These are phyloP conservation scores for Chymomyza caudatula DNA, from an alignment of 2,888 invertebrate species.

Conservation along the genomic window DNA sequence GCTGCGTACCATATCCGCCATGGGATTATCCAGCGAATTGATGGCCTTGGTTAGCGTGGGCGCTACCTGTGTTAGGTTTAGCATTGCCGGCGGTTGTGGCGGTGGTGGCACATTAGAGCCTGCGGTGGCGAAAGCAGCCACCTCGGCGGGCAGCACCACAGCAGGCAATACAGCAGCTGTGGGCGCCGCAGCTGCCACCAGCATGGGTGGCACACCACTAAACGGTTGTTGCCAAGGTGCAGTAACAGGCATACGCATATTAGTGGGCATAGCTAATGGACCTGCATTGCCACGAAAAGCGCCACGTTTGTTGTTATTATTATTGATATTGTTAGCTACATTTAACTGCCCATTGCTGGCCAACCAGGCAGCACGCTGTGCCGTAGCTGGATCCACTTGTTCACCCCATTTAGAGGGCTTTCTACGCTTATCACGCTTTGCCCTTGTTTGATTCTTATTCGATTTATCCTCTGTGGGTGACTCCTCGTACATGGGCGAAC, in stretches of 20 bases:
- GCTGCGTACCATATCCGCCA: conserved; percentile 85
- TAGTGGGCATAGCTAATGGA: conserved; percentile 27
- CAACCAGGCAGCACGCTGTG: conserved; percentile 47
- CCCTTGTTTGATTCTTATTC: background rate
- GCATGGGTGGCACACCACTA: conserved; percentile 30
- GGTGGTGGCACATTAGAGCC: conserved; percentile 44
- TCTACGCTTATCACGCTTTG: conserved; percentile 55
- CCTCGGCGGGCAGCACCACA: background rate
- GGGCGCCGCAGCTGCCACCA: conserved; percentile 26
- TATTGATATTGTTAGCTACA: conserved; percentile 39
- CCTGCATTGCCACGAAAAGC: conserved; percentile 5
- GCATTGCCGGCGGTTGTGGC: conserved; percentile 49
- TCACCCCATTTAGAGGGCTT: conserved; percentile 75
- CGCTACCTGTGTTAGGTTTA: conserved; percentile 48
- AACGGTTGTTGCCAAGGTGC: conserved; percentile 68
- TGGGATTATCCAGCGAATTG: conserved; percentile 80
- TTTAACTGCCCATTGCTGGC: conserved; percentile 49
- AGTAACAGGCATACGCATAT: conserved; percentile 24
- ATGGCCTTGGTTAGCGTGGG: conserved; percentile 54
- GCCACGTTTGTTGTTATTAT: conserved; percentile 21
- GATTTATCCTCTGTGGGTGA: conserved; percentile 1
- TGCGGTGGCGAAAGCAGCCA: background rate
- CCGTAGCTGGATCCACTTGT: conserved; percentile 52
- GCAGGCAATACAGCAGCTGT: background rate
- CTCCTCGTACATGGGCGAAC: conserved; percentile 59